Evolutionary conservation across 1,140 invertebrate species (phyloP), one percentile per base, ranked within the genome.

Genomic region (Cryptotermes secundus): DNA sequence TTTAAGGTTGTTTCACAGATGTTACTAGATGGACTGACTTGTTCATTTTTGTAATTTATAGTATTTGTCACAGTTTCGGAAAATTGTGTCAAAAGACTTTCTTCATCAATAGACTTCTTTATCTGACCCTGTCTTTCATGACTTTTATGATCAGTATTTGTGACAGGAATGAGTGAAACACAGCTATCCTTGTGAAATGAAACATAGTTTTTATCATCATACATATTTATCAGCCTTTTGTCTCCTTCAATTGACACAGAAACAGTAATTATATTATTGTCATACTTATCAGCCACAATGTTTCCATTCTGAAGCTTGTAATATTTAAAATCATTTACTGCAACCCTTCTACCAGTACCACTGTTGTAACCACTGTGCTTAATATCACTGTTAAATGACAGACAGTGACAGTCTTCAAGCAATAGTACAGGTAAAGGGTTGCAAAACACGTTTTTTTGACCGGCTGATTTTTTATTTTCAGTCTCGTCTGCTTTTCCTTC

Each of bases 361-460:
- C 59, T 80, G 9, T 34, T 38, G 36, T 79, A 14, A 83, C 59
- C 59, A 72, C 26, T 59, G 53, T 59, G 53, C 16, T 79, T 79
- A 83, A 80, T 36, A 34, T 83, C 16, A 59, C 0, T 31, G 59
- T 72, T 72, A 72, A 72, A 26, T 83, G 22, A 72, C 35, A 36
- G 59, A 42, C n/a, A 34, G 83, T 34, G 38, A 83, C 53, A 31
- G 3, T 72, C 81, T 53, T 89, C 90, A 91, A 86, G 88, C 91
- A 90, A 91, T 91, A 91, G 90, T 90, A 90, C 91, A 91, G 88
- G 90, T 88, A 91, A 91, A 90, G 90, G 91, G 90, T 91, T 91
- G 90, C 90, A 88, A 89, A 90, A 87, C 91, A 89, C 91, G 91
- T 91, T 91, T 91, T 91, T 91, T 91, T 90, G 86, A 88, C 86